phyloP scores from a whole-genome alignment of 2,797 vertebrate genomes.

The Melanotaenia boesemani region DNA sequence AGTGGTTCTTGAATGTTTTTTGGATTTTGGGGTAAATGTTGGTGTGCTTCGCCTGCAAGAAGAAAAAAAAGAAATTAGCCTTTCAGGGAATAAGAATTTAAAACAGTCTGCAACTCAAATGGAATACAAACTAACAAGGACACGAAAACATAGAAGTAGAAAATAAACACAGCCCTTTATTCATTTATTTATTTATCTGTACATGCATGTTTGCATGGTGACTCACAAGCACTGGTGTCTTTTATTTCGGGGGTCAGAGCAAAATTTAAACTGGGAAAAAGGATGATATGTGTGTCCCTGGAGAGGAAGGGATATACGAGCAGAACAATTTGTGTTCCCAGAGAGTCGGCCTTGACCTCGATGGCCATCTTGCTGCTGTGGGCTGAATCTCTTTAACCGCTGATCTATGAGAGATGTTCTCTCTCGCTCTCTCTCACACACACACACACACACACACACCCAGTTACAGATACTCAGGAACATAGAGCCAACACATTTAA shows the following conservation, averaged over 20 bases:
- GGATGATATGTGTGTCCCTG: conserved; percentile 53
- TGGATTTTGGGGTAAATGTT: conserved; percentile 8
- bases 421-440: conserved; percentile 2
- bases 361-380: conserved; percentile 67
- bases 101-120: conserved; percentile 27
- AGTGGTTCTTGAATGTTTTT: neutral
- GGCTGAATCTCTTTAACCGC: conserved; percentile 70
- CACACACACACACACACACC: conserved; percentile 4
- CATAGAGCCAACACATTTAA: conserved; percentile 39
- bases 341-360: conserved; percentile 75
- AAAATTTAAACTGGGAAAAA: conserved; percentile 25
- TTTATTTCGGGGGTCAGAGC: conserved; percentile 1
- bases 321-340: conserved; percentile 77
- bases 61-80: conserved; percentile 26
- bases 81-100: conserved; percentile 56
- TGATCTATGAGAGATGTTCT: conserved; percentile 47
- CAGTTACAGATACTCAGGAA: conserved; percentile 18
- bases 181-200: neutral
- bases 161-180: neutral
- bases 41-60: neutral
- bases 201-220: neutral
- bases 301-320: conserved; percentile 66
- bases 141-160: conserved; percentile 26
- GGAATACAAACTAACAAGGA: conserved; percentile 68
- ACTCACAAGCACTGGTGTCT: neutral